These are phyloP conservation scores for Cygnus buccinator DNA, from an alignment of 2,113 vertebrate genomes.

Conservation along the genomic window DNA sequence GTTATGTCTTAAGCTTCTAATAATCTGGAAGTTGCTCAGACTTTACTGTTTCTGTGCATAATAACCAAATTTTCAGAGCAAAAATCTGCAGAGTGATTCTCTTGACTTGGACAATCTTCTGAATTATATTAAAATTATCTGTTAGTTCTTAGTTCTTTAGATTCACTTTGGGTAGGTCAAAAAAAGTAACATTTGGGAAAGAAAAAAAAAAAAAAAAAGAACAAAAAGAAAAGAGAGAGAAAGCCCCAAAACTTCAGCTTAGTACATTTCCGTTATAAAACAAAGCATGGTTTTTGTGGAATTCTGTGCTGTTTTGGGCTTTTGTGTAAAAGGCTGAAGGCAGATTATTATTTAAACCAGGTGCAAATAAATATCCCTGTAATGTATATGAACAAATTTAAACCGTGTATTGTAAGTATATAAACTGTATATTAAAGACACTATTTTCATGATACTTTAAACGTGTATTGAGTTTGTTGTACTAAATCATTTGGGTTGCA, in stretches of 20 bases:
- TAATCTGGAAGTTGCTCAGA: background rate
- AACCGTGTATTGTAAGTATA: conserved; percentile 59
- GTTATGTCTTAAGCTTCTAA: conserved; percentile 11
- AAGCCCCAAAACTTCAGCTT: conserved; percentile 9
- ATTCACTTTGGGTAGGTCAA: conserved; percentile 53
- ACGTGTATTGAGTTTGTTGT: background rate
- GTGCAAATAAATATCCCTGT: conserved; percentile 69
- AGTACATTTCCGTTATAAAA: conserved; percentile 58
- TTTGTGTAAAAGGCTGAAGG: conserved; percentile 58
- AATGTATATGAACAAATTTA: conserved; percentile 71
- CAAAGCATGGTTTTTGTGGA: conserved; percentile 58
- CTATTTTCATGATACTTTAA: conserved; percentile 74
- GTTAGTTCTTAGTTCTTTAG: conserved; percentile 58
- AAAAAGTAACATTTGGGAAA: conserved; percentile 17
- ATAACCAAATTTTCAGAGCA: conserved; percentile 26
- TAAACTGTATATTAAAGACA: conserved; percentile 76
- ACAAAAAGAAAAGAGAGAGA: background rate
- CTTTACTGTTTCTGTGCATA: background rate
- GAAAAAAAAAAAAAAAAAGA: background rate
- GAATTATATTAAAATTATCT: conserved; percentile 24
- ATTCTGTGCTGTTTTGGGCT: conserved; percentile 61
- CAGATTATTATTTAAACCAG: conserved; percentile 72
- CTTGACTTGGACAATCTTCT: conserved; percentile 58
- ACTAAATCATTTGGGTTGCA: background rate
- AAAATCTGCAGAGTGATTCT: conserved; percentile 49